A percentile compares a stretch with the other conserved stretches of the same genome.
These are phyloP conservation scores for Silvanus unidentatus DNA, from an alignment of 2,888 invertebrate species.

Conservation along the genomic window DNA sequence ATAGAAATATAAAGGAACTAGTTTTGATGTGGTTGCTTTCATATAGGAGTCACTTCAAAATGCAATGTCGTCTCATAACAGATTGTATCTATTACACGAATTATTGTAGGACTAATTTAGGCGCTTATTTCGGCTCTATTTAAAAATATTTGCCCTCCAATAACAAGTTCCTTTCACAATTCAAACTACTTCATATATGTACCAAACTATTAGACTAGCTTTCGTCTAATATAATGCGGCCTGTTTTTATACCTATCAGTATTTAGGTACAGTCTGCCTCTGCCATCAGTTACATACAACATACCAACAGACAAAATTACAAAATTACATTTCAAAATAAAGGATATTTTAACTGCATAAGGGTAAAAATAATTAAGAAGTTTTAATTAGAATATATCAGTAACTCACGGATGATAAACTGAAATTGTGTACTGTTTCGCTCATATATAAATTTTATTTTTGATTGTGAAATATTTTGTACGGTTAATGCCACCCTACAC, in stretches of 20 bases:
- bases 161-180: background rate
- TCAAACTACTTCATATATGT: too few relatives aligned
- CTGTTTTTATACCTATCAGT: background rate
- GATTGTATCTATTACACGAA: slow-evolving; percentile 34
- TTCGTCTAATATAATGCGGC: background rate
- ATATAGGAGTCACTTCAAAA: slow-evolving; percentile 24
- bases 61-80: slow-evolving; percentile 24
- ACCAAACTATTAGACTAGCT: too few relatives aligned
- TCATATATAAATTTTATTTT: too few relatives aligned
- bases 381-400: too few relatives aligned
- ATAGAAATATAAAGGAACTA: background rate
- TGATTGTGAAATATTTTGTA: too few relatives aligned
- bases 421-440: too few relatives aligned
- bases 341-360: background rate
- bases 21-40: background rate
- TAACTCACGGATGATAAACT: too few relatives aligned
- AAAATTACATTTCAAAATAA: background rate
- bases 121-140: slow-evolving; percentile 19
- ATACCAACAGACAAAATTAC: background rate
- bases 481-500: too few relatives aligned
- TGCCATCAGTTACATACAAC: too few relatives aligned
- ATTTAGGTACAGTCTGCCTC: too few relatives aligned
- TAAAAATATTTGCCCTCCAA: slow-evolving; percentile 7
- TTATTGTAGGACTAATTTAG: slow-evolving; percentile 31
- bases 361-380: background rate